Conservation (phyloP, 2,113 vertebrate genomes). For the Beaufortia kweichowensis region DNA sequence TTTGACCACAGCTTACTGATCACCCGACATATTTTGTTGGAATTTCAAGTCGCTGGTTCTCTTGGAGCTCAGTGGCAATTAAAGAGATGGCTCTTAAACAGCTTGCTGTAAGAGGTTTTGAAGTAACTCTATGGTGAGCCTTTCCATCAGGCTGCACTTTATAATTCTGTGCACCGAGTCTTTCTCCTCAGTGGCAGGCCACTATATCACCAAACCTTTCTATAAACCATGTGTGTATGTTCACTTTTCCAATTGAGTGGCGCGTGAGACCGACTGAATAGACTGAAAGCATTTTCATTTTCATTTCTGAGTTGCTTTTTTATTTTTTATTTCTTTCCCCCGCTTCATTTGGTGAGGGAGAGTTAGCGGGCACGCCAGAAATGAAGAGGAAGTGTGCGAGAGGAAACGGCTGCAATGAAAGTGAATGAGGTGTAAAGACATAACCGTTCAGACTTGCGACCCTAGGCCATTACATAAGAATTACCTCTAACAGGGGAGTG, state of each 20-base stretch:
- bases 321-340: slow-evolving; percentile 22
- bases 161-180: slow-evolving; percentile 27
- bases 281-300: slow-evolving; percentile 37
- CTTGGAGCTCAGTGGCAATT: slow-evolving; percentile 22
- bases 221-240: slow-evolving; percentile 28
- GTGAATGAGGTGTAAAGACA: slow-evolving; percentile 49
- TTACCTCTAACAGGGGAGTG: slow-evolving; percentile 27
- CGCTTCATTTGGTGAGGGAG: slow-evolving; percentile 19
- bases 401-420: slow-evolving; percentile 50
- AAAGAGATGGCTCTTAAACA: slow-evolving; percentile 45
- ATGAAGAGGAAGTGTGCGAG: slow-evolving; percentile 37
- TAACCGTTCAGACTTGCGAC: slow-evolving; percentile 42
- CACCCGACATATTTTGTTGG: not conserved
- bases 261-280: slow-evolving; percentile 20
- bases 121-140: slow-evolving; percentile 27
- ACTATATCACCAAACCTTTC: slow-evolving; percentile 39
- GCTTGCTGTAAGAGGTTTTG: slow-evolving; percentile 34
- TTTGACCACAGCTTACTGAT: not conserved
- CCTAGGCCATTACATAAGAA: slow-evolving; percentile 43
- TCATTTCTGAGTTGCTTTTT: slow-evolving; percentile 38
- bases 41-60: not conserved
- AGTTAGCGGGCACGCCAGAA: slow-evolving; percentile 22
- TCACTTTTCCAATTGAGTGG: slow-evolving; percentile 46
- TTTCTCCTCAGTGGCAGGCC: slow-evolving; percentile 24
- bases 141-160: slow-evolving; percentile 42